A percentile compares a stretch with the other conserved stretches of the same genome.
Conservation (phyloP, 2,797 vertebrate genomes). For the Cyclopterus lumpus region DNA sequence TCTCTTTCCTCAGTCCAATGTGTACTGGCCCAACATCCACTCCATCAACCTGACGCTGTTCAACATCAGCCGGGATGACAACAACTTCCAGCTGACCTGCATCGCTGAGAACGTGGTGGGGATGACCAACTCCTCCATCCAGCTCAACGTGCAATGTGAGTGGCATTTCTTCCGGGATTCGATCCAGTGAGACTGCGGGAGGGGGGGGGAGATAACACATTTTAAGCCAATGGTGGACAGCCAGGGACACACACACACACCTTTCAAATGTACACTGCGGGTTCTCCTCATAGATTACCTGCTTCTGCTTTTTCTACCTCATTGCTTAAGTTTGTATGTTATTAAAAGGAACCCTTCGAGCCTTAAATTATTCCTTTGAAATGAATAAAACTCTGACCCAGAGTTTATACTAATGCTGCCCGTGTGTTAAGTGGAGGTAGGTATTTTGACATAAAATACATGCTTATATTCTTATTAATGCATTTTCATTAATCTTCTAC, state of each 20-base stretch:
- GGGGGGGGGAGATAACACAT: background rate
- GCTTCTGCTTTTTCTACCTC: background rate
- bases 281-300: background rate
- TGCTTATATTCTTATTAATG: slow-evolving; percentile 34
- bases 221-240: too few species aligned
- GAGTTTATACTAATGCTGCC: slow-evolving; percentile 7
- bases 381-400: slow-evolving; percentile 1
- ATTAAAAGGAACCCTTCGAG: background rate
- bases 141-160: slow-evolving; percentile 96
- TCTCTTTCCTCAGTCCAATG: slow-evolving; percentile 87
- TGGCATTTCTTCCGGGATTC: slow-evolving; percentile 30
- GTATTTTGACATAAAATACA: slow-evolving; percentile 35
- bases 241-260: background rate
- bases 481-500: slow-evolving; percentile 29
- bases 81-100: slow-evolving; percentile 92
- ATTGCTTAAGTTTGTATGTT: slow-evolving; percentile 5
- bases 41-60: slow-evolving; percentile 96
- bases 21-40: slow-evolving; percentile 96
- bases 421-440: background rate
- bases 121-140: slow-evolving; percentile 95
- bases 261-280: background rate
- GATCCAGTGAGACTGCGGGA: background rate
- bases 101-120: slow-evolving; percentile 98
- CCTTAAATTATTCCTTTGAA: background rate
- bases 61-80: slow-evolving; percentile 96